Conservation (phyloP, 1,140 invertebrate genomes). For the Brachionus koreanus region DNA sequence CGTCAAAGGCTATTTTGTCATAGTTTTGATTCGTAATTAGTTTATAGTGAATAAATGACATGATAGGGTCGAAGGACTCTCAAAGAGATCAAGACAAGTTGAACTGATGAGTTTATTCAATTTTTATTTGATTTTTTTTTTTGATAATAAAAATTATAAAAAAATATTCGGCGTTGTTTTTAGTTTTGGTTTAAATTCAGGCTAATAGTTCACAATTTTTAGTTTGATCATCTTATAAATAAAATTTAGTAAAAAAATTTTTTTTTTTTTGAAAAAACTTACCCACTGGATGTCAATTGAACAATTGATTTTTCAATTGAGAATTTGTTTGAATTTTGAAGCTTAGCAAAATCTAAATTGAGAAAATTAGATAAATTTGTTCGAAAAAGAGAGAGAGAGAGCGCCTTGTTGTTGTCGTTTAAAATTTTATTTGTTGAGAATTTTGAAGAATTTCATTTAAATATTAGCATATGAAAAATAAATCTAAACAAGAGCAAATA, state of each 20-base stretch:
- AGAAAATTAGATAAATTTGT: constrained; percentile 1
- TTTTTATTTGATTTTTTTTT: constrained; percentile 7
- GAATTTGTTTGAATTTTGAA: background rate
- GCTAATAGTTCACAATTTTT: background rate
- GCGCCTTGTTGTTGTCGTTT: constrained; percentile 14
- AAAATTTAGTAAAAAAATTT: too few relatives aligned
- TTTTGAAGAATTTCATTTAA: background rate
- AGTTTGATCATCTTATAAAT: background rate
- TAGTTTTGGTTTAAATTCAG: background rate
- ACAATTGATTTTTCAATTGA: background rate
- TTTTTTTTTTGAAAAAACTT: too few relatives aligned
- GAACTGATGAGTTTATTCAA: background rate
- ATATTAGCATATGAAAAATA: background rate
- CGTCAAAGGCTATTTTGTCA: constrained; percentile 44
- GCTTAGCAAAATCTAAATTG: background rate
- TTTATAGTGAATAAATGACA: constrained; percentile 45
- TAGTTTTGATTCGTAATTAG: constrained; percentile 43
- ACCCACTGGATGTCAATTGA: background rate
- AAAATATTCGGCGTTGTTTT: background rate
- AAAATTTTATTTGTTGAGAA: constrained; percentile 26
- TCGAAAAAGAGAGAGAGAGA: background rate
- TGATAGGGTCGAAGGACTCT: background rate
- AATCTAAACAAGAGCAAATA: background rate
- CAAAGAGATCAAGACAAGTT: background rate
- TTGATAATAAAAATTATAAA: background rate